Percentiles rank a stretch among this genome's conserved stretches.
phyloP scores from a whole-genome alignment of 2,113 vertebrate genomes.

The Phoxinus phoxinus region DNA sequence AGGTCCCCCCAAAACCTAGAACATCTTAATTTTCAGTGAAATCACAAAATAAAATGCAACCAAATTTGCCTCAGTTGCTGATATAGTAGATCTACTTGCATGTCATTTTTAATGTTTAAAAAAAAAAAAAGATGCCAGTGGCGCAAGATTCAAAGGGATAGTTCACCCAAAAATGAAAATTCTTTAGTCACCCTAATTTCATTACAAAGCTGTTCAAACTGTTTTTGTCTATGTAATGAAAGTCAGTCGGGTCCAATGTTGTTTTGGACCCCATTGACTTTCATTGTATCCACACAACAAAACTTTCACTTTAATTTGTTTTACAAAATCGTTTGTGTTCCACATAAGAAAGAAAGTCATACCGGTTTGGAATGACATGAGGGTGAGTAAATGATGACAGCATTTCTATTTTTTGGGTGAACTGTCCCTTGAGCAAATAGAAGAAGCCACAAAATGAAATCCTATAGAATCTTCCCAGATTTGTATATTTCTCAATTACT shows the following conservation, averaged over 20 bases:
- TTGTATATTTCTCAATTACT: neutral
- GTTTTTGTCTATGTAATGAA: neutral
- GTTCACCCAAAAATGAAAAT: neutral
- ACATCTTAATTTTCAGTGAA: neutral
- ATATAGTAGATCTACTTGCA: neutral
- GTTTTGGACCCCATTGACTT: no score
- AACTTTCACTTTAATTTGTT: no score
- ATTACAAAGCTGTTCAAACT: neutral
- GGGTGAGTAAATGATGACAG: neutral
- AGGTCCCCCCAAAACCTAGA: no score
- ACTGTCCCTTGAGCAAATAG: neutral
- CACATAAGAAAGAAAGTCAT: neutral
- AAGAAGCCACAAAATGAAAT: neutral
- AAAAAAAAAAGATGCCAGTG: no score
- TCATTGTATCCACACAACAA: no score
- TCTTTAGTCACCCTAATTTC: neutral
- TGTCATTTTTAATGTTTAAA: no score
- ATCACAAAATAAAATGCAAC: neutral
- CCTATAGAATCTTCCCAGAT: neutral
- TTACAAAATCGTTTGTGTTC: neutral
- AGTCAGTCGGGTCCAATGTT: no score
- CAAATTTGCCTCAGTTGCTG: neutral
- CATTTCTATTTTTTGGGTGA: neutral
- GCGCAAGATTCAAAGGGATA: neutral
- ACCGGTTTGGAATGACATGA: neutral